Percentiles rank a stretch among this genome's conserved stretches.
Evolutionary conservation across 53 echinoderm and acorn worm genomes (phyloP).

Genomic region (Actinopyga echinites): DNA sequence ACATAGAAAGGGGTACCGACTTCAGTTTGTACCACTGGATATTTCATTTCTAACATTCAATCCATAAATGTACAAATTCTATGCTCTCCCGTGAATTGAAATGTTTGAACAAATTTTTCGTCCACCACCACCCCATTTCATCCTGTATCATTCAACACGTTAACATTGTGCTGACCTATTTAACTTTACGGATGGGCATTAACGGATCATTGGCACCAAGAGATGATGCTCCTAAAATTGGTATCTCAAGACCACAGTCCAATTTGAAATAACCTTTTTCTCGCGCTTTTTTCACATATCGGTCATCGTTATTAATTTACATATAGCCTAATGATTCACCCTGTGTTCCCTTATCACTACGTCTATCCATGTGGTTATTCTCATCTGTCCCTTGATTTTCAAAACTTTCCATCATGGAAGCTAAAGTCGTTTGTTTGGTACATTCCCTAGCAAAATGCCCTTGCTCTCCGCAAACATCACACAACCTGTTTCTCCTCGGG

Average conservation of each 20-base stretch:
- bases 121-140: background rate
- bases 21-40: background rate
- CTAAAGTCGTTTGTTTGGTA: background rate
- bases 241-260: background rate
- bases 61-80: constrained; percentile 3
- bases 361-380: too few species aligned
- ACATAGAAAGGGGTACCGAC: background rate
- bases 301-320: background rate
- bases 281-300: background rate
- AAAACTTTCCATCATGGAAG: background rate
- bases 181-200: background rate
- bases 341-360: too few species aligned
- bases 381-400: too few species aligned
- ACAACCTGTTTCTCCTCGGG: background rate
- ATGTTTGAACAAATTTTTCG: background rate
- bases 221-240: background rate
- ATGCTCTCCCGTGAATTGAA: background rate
- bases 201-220: background rate
- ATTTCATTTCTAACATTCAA: background rate
- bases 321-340: background rate
- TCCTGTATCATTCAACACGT: background rate
- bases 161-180: background rate
- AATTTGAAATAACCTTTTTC: background rate
- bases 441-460: constrained; percentile 47
- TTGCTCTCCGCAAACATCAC: constrained; percentile 37